phyloP scores from a whole-genome alignment of 2,797 vertebrate species.

The Sebastes alutus region DNA sequence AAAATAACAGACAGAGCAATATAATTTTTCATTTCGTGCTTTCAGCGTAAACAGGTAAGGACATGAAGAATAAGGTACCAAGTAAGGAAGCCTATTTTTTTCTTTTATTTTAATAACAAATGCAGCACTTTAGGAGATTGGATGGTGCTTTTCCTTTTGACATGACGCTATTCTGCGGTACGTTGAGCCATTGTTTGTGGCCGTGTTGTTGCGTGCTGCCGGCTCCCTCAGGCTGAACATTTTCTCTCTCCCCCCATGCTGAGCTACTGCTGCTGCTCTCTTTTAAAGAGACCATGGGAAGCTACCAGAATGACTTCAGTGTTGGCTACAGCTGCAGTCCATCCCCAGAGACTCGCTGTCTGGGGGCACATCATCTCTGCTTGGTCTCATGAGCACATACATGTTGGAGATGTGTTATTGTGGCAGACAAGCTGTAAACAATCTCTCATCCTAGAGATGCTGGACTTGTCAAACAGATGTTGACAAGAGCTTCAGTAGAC shows the following conservation, averaged over 20 bases:
- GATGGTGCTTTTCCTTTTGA: not conserved
- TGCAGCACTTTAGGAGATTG: not conserved
- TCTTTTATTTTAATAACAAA: not conserved
- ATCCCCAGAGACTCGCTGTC: not conserved
- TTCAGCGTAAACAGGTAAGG: not conserved
- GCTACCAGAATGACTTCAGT: conserved; percentile 16
- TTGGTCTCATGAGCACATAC: conserved; percentile 4
- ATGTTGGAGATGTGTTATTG: not conserved
- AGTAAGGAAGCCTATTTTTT: too few species aligned
- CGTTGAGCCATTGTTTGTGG: not conserved
- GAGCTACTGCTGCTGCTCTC: conserved; percentile 27
- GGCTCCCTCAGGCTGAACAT: conserved; percentile 16
- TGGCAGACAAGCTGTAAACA: conserved; percentile 7
- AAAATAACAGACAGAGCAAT: not conserved
- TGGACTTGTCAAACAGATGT: not conserved
- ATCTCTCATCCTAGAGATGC: not conserved
- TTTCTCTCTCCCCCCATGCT: not conserved
- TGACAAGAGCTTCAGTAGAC: not conserved
- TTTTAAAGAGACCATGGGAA: conserved; percentile 21
- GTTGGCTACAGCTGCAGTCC: conserved; percentile 25
- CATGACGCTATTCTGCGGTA: not conserved
- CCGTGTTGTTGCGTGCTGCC: not conserved
- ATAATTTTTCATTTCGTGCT: not conserved
- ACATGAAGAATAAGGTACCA: not conserved
- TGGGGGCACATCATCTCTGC: not conserved